A percentile compares a stretch with the other conserved stretches of the same genome.
Evolutionary conservation across 2,888 invertebrate genomes (phyloP).

Genomic region (Eueremaeus valkanovi): DNA sequence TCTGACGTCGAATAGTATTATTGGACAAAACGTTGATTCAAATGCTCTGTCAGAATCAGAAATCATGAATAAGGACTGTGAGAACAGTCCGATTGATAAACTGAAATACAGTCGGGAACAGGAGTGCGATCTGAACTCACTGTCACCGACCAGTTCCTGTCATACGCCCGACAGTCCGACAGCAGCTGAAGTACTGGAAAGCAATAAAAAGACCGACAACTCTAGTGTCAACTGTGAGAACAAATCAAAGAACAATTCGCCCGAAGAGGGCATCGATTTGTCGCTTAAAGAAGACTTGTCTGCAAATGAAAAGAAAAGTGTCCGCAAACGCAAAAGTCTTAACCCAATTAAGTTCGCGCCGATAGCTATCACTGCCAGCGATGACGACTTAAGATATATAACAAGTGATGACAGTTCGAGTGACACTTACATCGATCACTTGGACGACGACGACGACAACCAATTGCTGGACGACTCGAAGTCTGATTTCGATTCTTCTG

Average conservation of each 20-base stretch:
- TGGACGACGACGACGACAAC: conserved; percentile 51
- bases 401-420: conserved; percentile 61
- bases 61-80: background rate
- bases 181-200: background rate
- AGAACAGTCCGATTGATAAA: background rate
- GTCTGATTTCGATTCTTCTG: conserved; percentile 44
- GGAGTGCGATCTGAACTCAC: conserved; percentile 1
- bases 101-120: background rate
- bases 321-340: conserved; percentile 79
- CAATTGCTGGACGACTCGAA: conserved; percentile 49
- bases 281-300: conserved; percentile 36
- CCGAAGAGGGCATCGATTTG: conserved; percentile 39
- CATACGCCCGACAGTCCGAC: background rate
- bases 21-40: conserved; percentile 18
- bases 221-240: background rate
- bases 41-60: background rate
- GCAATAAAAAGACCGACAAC: background rate
- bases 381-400: conserved; percentile 52
- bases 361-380: conserved; percentile 47
- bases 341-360: conserved; percentile 76
- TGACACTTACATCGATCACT: conserved; percentile 54
- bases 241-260: conserved; percentile 16
- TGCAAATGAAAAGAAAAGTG: conserved; percentile 62
- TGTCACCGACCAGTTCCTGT: conserved; percentile 24
- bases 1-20: background rate